phyloP scores from a whole-genome alignment of 2,888 invertebrate genomes.

The Eilema sororculum region DNA sequence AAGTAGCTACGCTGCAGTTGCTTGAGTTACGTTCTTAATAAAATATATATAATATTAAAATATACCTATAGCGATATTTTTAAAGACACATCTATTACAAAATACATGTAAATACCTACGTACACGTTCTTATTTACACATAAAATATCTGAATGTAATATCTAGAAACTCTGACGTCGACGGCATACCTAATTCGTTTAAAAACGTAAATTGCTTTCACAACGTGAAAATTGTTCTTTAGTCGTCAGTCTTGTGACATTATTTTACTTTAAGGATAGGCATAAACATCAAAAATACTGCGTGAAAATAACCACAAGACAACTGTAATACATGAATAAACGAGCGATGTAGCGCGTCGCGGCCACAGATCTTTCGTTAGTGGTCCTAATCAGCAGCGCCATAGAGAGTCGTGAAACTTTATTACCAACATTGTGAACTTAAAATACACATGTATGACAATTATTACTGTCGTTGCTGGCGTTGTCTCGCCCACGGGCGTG shows the following conservation, averaged over 20 bases:
- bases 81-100: conserved; percentile 5
- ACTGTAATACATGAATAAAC: conserved; percentile 63
- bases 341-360: conserved; percentile 50
- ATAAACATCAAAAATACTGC: conserved; percentile 37
- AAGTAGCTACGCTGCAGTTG: conserved; percentile 17
- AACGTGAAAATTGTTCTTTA: conserved; percentile 23
- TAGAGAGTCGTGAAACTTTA: conserved; percentile 73
- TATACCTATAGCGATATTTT: not conserved
- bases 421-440: conserved; percentile 74
- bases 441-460: conserved; percentile 85
- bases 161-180: conserved; percentile 15
- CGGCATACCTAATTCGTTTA: conserved; percentile 15
- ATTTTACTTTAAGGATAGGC: conserved; percentile 27
- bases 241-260: conserved; percentile 21
- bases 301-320: conserved; percentile 56
- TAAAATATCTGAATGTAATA: conserved; percentile 14
- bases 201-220: conserved; percentile 23
- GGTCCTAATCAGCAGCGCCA: conserved; percentile 70
- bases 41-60: no score
- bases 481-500: conserved; percentile 66
- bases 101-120: conserved; percentile 5
- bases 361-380: conserved; percentile 77
- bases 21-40: no score
- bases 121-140: conserved; percentile 1
- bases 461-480: conserved; percentile 70